A percentile compares a stretch with the other conserved stretches of the same genome.
phyloP scores from a whole-genome alignment of 1,140 invertebrate genomes.

The Piezodorus guildinii region DNA sequence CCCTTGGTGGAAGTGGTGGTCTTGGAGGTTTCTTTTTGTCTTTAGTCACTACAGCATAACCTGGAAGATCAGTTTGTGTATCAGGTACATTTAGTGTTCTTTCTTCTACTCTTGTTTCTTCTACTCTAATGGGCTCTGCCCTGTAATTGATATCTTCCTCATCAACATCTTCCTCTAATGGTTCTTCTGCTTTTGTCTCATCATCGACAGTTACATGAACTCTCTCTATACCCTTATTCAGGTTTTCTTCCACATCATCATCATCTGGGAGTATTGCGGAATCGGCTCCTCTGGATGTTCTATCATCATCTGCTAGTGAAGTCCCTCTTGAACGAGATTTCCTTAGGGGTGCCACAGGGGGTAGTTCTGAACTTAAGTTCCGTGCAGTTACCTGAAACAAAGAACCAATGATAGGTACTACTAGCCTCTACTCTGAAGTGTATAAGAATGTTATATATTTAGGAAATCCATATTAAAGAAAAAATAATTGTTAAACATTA shows the following conservation, averaged over 20 bases:
- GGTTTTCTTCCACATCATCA: slow-evolving; percentile 37
- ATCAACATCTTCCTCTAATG: slow-evolving; percentile 27
- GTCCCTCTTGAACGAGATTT: slow-evolving; percentile 43
- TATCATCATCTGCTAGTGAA: slow-evolving; percentile 47
- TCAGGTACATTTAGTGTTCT: neutral
- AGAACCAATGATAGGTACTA: neutral
- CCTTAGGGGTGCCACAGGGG: slow-evolving; percentile 36
- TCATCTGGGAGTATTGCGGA: slow-evolving; percentile 38
- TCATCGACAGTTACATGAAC: slow-evolving; percentile 24
- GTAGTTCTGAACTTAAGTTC: slow-evolving; percentile 28
- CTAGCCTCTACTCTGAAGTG: too few species aligned
- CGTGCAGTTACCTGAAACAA: slow-evolving; percentile 46
- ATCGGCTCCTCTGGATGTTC: slow-evolving; percentile 56
- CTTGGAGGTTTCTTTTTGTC: slow-evolving; percentile 19
- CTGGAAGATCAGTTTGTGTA: neutral
- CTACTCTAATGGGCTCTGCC: neutral
- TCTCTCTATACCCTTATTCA: slow-evolving; percentile 32
- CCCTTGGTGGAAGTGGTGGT: slow-evolving; percentile 38
- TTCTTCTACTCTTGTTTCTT: neutral
- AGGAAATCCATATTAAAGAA: too few species aligned
- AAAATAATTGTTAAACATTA: too few species aligned
- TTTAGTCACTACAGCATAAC: slow-evolving; percentile 17
- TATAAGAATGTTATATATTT: too few species aligned
- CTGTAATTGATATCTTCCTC: slow-evolving; percentile 1
- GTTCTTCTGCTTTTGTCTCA: slow-evolving; percentile 25